Evolutionary conservation across 2,888 invertebrate species (phyloP), one percentile per base, ranked within the genome.

Genomic region (Criorhina ranunculi): DNA sequence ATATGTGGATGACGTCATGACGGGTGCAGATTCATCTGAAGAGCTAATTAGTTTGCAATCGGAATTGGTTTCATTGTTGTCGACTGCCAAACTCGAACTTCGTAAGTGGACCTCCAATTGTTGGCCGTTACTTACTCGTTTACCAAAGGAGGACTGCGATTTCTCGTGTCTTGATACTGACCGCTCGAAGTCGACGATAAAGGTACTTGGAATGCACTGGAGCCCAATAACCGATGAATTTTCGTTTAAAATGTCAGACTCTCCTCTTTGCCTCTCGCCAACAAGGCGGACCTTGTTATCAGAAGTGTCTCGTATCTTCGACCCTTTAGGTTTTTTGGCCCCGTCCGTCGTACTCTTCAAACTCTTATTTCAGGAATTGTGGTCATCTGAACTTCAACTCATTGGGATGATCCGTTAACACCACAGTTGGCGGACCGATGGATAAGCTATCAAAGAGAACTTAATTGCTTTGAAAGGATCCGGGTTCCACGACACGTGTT

Each of bases 311-410:
- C n/a, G n/a, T n/a, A n/a, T n/a, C n/a, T 69, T 57, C 15, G 69
- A 66, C 7, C 76, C 77, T 0, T 57, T 70, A 46, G 70, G 70
- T 3, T 59, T 70, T 6, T 8, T 70, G 2, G 70, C 70, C n/a
- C 60, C 72, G 8, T 69, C 57, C 6, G 19, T 19, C 6, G 29
- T 72, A 3, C 17, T 73, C 6, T 64, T 75, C 1, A 64, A 64
- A 55, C 44, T 51, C 11, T 5, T 70, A 4, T 70, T 62, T 8
- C 73, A 73, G 40, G 33, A 44, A 8, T 15, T 69, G 5, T 69
- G 69, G 69, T 44, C 57, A 12, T 19, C 46, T 11, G 44, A n/a
- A 55, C 9, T 31, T 59, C 2, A 59, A 57, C 5, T 9, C 59
- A 3, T 0, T 35, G 69, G 57, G 46, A 59, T 31, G 53, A 67